Evolutionary conservation across 2,888 invertebrate genomes (phyloP), one percentile per base, ranked within the genome.

Genomic region (Camptogramma bilineatum): DNA sequence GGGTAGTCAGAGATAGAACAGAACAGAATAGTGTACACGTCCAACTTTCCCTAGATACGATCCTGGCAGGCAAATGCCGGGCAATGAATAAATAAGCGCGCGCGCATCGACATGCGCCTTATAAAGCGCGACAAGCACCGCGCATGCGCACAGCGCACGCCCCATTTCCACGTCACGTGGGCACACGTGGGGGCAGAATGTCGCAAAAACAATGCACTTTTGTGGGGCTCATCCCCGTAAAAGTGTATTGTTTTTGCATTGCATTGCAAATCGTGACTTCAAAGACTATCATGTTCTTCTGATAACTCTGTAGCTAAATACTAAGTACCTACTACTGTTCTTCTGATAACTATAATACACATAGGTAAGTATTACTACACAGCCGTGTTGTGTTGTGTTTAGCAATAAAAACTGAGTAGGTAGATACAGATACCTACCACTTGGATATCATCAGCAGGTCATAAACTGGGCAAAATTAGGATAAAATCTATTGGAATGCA

Each of bases 31-130:
- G n/a, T 42, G 1, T n/a, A 17, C 7, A 16, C 1, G 16, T 16
- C 1, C 16, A 44, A 3, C 48, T 28, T 47, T 5, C 28, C 28
- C 42, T 59, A 7, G 13, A 5, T 60, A 56, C 60, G 21, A 19
- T 31, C 31, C 60, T 56, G 60, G 28, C 46, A 31, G 21, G 56
- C 52, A 52, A 56, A 56, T 56, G 53, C 72, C 73, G 73, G 72
- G 75, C 80, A 83, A 84, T 85, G 85, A 87, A 88, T 87, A 88
- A 83, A 82, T 86, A 84, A 84, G 81, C 84, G 83, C 82, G 75
- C 67, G 77, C 81, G 78, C 78, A 69, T 63, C 57, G 58, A 54
- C 61, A 62, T 61, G 77, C 72, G 73, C 90, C 90, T 75, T 90
- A 86, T 87, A 89, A 71, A 87, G 87, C 59, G 65, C 73, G 79